Evolutionary conservation across 2,113 vertebrate species (phyloP), one percentile per base, ranked within the genome.

Genomic region (Gasterosteus nipponicus): DNA sequence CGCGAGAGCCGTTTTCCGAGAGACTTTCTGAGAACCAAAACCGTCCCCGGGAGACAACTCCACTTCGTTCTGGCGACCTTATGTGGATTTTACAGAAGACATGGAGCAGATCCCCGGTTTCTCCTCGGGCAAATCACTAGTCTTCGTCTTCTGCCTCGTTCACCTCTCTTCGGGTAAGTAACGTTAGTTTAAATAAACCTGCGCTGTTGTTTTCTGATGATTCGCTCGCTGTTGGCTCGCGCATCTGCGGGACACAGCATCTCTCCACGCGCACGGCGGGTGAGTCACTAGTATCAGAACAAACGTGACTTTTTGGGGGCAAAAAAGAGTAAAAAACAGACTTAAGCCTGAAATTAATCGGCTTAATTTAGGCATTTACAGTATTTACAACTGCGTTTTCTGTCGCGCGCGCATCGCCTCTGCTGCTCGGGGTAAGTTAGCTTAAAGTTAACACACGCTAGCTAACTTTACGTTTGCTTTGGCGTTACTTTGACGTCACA

Each of bases 21-120:
- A 65, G 41, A 76, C 78, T 39, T 42, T 74, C 75, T 77, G 76
- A 90, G 86, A 89, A 83, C 67, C 53, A 63, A 77, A 54, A 12
- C 77, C 77, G 86, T 86, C 83, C 74, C 76, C n/a, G 82, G 86
- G 89, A 89, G 87, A 82, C 87, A 89, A 86, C 91, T 86, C 84
- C 81, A 83, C 87, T 92, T 84, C 49, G 90, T 87, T 89, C 93
- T 92, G 83, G 86, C 80, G 91, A 90, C 93, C 92, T 90, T 94
- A 95, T 95, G 94, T 93, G 94, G 94, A 94, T 94, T 93, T 90
- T 91, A 93, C 89, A 77, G 73, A 89, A 92, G 93, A 84, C 49
- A 95, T 95, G 94, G 93, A 93, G 88, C 91, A 87, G 69, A 81
- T 90, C 73, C 90, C 94, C 90, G 91, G 83, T 91, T 81, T 93